phyloP scores from a whole-genome alignment of 2,888 invertebrate genomes.

The Sericinus montela region DNA sequence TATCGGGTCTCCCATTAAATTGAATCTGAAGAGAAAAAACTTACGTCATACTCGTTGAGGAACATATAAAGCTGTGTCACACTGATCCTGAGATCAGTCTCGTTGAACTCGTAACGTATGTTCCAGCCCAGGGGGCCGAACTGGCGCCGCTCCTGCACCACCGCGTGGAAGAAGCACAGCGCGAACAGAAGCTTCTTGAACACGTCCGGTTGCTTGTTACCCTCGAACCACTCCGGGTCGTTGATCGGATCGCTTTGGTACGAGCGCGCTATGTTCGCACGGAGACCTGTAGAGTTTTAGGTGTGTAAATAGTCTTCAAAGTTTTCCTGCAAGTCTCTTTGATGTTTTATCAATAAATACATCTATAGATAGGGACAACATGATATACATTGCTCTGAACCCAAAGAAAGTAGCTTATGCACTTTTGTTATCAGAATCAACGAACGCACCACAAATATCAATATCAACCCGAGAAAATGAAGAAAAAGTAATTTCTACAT shows the following conservation, averaged over 20 bases:
- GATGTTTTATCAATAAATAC: too few relatives aligned
- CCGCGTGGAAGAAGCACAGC: constrained; percentile 96
- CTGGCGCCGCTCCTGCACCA: constrained; percentile 93
- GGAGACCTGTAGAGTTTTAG: constrained; percentile 58
- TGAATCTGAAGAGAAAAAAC: too few relatives aligned
- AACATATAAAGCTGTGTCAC: constrained; percentile 93
- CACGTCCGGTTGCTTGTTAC: constrained; percentile 84
- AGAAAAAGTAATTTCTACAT: too few relatives aligned
- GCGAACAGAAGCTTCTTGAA: constrained; percentile 94
- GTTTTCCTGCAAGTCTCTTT: too few relatives aligned
- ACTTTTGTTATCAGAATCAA: too few relatives aligned
- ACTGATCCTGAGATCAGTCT: constrained; percentile 94
- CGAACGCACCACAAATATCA: too few relatives aligned
- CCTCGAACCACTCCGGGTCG: constrained; percentile 92
- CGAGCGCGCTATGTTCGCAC: constrained; percentile 91
- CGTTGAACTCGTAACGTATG: constrained; percentile 96
- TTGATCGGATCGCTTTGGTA: constrained; percentile 92
- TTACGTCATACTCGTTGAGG: constrained; percentile 86
- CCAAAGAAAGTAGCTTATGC: too few relatives aligned
- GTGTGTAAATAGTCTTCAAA: too few relatives aligned
- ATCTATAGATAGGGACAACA: too few relatives aligned
- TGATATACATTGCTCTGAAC: too few relatives aligned
- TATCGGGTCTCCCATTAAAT: too few relatives aligned
- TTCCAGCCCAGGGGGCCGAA: constrained; percentile 98
- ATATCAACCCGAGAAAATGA: too few relatives aligned